Evolutionary conservation across 2,797 vertebrate genomes (phyloP).

Genomic region (Limosa lapponica): DNA sequence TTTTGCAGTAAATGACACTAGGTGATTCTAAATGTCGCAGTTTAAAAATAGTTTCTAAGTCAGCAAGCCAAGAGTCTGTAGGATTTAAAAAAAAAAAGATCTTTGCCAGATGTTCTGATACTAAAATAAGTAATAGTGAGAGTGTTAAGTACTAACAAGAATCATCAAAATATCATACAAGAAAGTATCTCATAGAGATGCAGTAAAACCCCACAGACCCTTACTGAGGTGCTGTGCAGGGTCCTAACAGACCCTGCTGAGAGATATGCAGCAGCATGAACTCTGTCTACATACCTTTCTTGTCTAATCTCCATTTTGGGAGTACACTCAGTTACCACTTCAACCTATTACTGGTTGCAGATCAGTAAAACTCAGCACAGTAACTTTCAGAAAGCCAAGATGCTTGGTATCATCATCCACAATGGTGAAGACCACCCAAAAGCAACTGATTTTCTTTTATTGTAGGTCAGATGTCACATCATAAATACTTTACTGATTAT

Average conservation of each 20-base stretch:
- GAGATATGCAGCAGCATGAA: not conserved
- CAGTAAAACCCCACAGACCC: not conserved
- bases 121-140: slow-evolving; percentile 48
- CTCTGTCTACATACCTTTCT: not conserved
- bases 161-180: not conserved
- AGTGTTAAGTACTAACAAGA: not conserved
- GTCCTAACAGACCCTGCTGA: not conserved
- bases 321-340: not conserved
- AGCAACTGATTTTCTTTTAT: not conserved
- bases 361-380: not conserved
- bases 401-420: not conserved
- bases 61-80: slow-evolving; percentile 29
- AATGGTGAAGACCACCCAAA: not conserved
- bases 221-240: not conserved
- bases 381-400: not conserved
- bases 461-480: not conserved
- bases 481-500: not conserved
- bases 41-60: slow-evolving; percentile 39
- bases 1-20: slow-evolving; percentile 35
- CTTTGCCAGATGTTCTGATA: slow-evolving; percentile 59
- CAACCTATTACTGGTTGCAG: not conserved
- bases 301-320: not conserved
- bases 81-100: not conserved
- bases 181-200: not conserved
- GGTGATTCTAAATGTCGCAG: slow-evolving; percentile 20